These are phyloP conservation scores for Acanthochromis polyacanthus DNA, from an alignment of 2,113 vertebrate genomes.

Conservation along the genomic window DNA sequence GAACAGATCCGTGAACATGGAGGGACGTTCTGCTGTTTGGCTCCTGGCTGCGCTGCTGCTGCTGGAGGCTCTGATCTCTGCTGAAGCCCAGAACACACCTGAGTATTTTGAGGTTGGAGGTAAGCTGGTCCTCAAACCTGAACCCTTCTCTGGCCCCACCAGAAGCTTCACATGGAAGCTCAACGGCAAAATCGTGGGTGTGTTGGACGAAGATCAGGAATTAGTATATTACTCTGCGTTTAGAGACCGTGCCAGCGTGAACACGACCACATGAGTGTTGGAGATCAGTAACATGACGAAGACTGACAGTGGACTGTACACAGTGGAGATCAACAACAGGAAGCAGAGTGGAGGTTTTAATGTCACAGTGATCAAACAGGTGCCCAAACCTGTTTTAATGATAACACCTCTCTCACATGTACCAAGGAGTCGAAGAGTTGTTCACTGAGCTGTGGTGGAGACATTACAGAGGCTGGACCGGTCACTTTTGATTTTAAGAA, in stretches of 20 bases:
- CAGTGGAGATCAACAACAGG: constrained; percentile 23
- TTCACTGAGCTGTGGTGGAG: rapidly evolving
- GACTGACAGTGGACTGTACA: rapidly evolving
- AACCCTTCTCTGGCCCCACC: rapidly evolving
- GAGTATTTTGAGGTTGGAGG: rapidly evolving
- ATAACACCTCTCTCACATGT: not conserved
- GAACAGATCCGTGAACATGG: not conserved
- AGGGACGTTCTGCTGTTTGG: rapidly evolving
- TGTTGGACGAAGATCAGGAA: rapidly evolving
- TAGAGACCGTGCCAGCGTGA: rapidly evolving
- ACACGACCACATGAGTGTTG: rapidly evolving
- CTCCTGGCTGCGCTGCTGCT: not conserved
- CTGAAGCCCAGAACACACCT: not conserved
- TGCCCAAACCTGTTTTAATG: rapidly evolving
- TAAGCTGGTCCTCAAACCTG: rapidly evolving
- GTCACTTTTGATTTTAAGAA: constrained; percentile 42
- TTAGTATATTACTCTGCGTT: rapidly evolving
- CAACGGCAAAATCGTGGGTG: rapidly evolving
- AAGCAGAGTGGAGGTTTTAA: rapidly evolving
- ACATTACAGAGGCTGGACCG: rapidly evolving
- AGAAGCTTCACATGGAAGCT: constrained; percentile 20
- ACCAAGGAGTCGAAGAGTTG: rapidly evolving
- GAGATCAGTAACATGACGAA: rapidly evolving
- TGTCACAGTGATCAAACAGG: rapidly evolving
- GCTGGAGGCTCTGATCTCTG: rapidly evolving